Evolutionary conservation across 2,797 vertebrate genomes (phyloP).

Genomic region (Poecile montanus): DNA sequence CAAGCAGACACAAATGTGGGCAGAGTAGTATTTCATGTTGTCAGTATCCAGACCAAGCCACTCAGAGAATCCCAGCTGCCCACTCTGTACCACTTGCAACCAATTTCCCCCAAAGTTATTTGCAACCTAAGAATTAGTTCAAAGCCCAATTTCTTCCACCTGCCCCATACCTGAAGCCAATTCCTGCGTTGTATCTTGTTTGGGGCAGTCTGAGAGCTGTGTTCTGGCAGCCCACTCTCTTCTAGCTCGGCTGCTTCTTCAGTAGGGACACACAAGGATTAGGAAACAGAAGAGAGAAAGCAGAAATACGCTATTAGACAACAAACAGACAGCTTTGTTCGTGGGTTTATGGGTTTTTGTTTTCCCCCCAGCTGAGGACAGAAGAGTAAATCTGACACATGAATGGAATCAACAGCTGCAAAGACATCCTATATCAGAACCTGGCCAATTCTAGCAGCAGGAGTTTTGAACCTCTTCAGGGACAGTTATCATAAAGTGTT

Average conservation of each 20-base stretch:
- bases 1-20: neutral
- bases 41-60: neutral
- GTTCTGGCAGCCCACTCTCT: constrained; percentile 57
- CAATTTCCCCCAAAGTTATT: neutral
- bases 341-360: neutral
- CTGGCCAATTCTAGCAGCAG: neutral
- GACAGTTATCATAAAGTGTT: neutral
- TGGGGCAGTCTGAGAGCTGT: constrained; percentile 82
- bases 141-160: neutral
- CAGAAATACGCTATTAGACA: neutral
- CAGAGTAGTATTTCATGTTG: neutral
- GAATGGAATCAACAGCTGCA: neutral
- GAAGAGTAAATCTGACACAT: neutral
- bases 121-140: neutral
- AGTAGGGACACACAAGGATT: constrained; percentile 60
- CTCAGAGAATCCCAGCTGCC: neutral
- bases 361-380: neutral
- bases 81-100: neutral
- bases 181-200: constrained; percentile 86
- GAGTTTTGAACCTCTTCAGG: neutral
- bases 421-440: neutral
- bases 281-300: constrained; percentile 52
- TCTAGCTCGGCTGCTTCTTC: constrained; percentile 23
- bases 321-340: neutral
- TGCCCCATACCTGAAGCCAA: constrained; percentile 88